These are phyloP conservation scores for Falco berigora DNA, from an alignment of 2,797 vertebrate species.

Conservation along the genomic window DNA sequence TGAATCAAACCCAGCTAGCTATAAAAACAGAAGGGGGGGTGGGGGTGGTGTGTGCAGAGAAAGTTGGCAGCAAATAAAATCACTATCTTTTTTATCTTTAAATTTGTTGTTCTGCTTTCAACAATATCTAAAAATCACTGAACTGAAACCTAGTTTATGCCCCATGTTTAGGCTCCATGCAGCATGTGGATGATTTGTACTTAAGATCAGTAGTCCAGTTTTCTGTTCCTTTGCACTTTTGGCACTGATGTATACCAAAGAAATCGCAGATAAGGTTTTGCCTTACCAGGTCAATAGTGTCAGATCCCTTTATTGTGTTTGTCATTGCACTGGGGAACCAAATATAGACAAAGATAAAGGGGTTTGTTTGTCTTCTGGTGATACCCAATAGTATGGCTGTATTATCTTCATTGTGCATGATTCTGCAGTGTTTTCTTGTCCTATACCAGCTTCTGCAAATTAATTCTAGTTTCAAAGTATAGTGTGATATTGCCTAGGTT, in stretches of 20 bases:
- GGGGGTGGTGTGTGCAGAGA: too few relatives aligned
- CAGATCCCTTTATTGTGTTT: neutral
- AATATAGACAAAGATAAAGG: neutral
- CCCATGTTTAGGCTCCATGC: neutral
- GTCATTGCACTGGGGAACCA: neutral
- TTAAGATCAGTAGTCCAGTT: neutral
- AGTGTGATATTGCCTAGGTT: neutral
- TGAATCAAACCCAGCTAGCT: neutral
- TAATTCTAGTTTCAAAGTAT: neutral
- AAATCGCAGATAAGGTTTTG: neutral
- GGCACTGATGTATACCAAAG: neutral
- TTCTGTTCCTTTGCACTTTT: neutral
- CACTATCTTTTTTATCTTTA: neutral
- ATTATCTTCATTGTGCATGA: neutral
- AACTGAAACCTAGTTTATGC: neutral
- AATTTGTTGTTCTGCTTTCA: neutral
- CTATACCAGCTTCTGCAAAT: neutral
- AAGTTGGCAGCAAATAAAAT: neutral
- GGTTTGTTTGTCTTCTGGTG: neutral
- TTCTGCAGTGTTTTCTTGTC: neutral
- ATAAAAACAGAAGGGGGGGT: neutral
- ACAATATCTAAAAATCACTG: neutral
- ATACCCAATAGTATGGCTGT: neutral
- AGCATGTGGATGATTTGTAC: neutral
- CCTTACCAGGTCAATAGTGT: neutral